phyloP scores from a whole-genome alignment of 2,888 invertebrate genomes.

The Cryptosula pallasiana region DNA sequence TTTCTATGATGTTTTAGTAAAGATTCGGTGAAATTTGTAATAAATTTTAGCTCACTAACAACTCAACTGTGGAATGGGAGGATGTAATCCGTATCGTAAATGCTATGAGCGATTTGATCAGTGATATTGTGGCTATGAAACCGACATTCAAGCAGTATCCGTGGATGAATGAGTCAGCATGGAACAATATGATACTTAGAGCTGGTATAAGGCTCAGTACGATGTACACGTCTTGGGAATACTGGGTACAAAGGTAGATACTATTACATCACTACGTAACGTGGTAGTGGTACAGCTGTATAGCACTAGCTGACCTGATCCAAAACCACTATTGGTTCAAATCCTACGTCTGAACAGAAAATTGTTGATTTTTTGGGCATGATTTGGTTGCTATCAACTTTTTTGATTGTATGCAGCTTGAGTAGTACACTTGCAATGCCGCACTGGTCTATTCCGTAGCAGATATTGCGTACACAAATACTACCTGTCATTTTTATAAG shows the following conservation, averaged over 20 bases:
- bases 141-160: conserved; percentile 1
- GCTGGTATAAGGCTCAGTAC: not conserved
- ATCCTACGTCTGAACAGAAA: too few relatives aligned
- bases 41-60: conserved; percentile 10
- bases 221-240: not conserved
- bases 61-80: not conserved
- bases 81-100: not conserved
- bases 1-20: too few relatives aligned
- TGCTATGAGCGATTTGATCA: not conserved
- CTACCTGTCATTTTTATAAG: too few relatives aligned
- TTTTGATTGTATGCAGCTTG: not conserved
- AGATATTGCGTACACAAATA: too few relatives aligned
- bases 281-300: too few relatives aligned
- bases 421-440: too few relatives aligned
- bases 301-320: too few relatives aligned
- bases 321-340: too few relatives aligned
- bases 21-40: too few relatives aligned
- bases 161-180: conserved; percentile 20
- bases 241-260: conserved; percentile 5
- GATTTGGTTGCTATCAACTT: not conserved
- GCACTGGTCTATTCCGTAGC: too few relatives aligned
- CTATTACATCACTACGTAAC: too few relatives aligned
- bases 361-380: too few relatives aligned
- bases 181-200: not conserved
- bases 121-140: not conserved